Evolutionary conservation across 1,140 invertebrate genomes (phyloP).

Genomic region (Frieseomelitta varia): DNA sequence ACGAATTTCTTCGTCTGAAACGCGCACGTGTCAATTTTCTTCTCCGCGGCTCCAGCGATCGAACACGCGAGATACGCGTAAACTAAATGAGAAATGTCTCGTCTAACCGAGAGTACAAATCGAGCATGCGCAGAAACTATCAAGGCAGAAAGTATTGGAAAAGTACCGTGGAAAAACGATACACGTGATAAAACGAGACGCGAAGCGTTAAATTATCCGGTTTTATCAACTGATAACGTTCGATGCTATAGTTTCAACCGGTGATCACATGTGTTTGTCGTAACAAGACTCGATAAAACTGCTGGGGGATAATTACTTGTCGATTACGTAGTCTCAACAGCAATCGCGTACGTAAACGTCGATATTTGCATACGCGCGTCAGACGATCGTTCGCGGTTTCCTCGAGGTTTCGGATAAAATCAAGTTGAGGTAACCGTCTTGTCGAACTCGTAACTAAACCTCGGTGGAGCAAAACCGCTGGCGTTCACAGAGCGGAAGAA

Average conservation of each 20-base stretch:
- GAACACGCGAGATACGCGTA: background rate
- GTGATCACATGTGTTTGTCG: background rate
- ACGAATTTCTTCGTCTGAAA: background rate
- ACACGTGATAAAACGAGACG: no score
- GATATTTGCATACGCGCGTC: no score
- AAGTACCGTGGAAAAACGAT: background rate
- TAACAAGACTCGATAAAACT: background rate
- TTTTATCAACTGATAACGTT: background rate
- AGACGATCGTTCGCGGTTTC: background rate
- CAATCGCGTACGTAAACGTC: background rate
- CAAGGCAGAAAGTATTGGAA: background rate
- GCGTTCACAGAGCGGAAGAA: background rate
- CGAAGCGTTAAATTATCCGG: background rate
- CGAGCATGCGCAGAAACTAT: no score
- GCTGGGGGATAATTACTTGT: conserved; percentile 11
- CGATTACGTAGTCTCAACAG: background rate
- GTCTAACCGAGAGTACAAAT: background rate
- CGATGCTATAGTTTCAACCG: background rate
- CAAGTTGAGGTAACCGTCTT: background rate
- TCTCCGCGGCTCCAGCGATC: background rate
- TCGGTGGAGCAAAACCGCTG: background rate
- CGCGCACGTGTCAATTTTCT: no score
- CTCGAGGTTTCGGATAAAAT: background rate
- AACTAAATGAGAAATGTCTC: background rate
- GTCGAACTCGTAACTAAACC: conserved; percentile 4